A percentile compares a stretch with the other conserved stretches of the same genome.
These are phyloP conservation scores for Cryptotis parvus DNA, from an alignment of 2,113 vertebrate genomes.

Conservation along the genomic window DNA sequence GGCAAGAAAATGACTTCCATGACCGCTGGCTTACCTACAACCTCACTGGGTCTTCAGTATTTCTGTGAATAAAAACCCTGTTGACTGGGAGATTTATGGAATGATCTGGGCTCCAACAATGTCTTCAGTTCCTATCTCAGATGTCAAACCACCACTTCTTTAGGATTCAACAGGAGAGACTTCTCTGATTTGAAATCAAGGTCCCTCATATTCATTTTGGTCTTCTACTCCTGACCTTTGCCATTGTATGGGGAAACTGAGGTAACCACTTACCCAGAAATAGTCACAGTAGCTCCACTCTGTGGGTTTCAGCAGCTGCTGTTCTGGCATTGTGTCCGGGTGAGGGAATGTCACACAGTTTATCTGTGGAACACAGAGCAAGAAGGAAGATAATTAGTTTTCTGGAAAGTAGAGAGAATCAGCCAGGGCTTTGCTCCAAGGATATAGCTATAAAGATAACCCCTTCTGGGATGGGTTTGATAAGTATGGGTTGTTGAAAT, in stretches of 20 bases:
- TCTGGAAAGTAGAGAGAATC: background rate
- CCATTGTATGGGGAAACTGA: background rate
- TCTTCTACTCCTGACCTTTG: background rate
- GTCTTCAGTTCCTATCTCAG: background rate
- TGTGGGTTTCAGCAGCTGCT: slow-evolving; percentile 96
- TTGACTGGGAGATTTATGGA: background rate
- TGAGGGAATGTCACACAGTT: slow-evolving; percentile 98
- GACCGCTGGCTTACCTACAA: no score
- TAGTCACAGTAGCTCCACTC: slow-evolving; percentile 99
- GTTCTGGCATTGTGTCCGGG: slow-evolving; percentile 92
- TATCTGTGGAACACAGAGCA: slow-evolving; percentile 87
- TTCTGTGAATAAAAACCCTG: background rate
- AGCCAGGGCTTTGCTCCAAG: fast-evolving
- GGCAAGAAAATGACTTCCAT: fast-evolving
- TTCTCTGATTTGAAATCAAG: background rate
- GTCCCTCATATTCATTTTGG: background rate
- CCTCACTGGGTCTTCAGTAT: background rate
- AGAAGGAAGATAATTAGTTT: background rate
- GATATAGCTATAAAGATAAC: background rate
- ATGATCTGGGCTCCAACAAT: background rate
- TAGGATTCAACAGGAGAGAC: background rate
- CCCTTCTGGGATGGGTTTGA: background rate
- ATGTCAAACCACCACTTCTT: background rate
- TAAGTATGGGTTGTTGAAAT: fast-evolving
- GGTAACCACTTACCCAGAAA: slow-evolving; percentile 95